Evolutionary conservation across 2,888 invertebrate genomes (phyloP).

Genomic region (Pteria penguin): DNA sequence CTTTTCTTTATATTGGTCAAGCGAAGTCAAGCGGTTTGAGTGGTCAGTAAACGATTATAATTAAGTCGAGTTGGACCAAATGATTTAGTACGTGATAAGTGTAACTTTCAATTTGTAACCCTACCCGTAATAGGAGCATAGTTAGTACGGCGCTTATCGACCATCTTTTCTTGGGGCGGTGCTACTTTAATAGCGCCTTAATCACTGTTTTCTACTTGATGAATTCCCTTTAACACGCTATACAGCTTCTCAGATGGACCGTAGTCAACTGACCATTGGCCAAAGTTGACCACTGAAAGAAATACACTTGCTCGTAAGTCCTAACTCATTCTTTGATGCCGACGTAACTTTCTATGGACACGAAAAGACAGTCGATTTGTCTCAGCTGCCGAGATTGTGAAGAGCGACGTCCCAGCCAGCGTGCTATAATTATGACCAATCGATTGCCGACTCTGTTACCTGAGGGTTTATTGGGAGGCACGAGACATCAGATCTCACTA

Average conservation of each 20-base stretch:
- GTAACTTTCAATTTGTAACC: constrained; percentile 32
- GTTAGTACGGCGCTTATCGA: constrained; percentile 28
- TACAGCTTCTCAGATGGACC: neutral
- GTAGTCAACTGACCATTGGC: neutral
- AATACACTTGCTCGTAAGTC: neutral
- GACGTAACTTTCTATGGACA: neutral
- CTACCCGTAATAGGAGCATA: constrained; percentile 26
- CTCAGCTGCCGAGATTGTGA: neutral
- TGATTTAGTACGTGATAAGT: constrained; percentile 40
- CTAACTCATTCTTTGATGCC: neutral
- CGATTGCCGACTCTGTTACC: neutral
- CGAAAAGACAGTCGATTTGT: neutral
- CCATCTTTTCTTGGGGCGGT: constrained; percentile 34
- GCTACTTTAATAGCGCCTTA: neutral
- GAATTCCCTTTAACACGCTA: neutral
- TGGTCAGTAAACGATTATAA: constrained; percentile 30
- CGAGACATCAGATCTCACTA: neutral
- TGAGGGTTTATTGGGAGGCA: neutral
- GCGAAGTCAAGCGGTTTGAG: constrained; percentile 38
- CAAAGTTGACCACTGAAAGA: neutral
- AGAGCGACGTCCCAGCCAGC: neutral
- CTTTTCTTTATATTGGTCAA: constrained; percentile 23
- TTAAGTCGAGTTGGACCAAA: constrained; percentile 31
- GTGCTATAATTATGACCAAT: neutral
- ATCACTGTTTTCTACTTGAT: neutral